These are phyloP conservation scores for Poliocrania exsul DNA, from an alignment of 2,797 vertebrate genomes.

Conservation along the genomic window DNA sequence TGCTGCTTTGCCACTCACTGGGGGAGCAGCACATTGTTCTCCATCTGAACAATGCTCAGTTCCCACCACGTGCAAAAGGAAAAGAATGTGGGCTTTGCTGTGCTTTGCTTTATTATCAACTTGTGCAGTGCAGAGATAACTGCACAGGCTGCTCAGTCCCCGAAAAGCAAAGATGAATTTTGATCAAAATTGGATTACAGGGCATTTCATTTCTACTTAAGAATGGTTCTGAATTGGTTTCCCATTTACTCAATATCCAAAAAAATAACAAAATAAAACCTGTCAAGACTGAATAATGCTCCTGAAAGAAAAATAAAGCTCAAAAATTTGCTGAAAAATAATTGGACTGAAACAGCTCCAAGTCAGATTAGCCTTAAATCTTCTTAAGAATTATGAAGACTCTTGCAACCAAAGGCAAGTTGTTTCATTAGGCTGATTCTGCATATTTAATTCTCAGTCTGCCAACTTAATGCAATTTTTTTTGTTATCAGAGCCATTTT, in stretches of 20 bases:
- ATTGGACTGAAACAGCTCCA: constrained; percentile 37
- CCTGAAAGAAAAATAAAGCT: constrained; percentile 16
- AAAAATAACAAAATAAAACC: constrained; percentile 53
- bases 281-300: constrained; percentile 45
- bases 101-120: constrained; percentile 51
- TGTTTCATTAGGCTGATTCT: constrained; percentile 62
- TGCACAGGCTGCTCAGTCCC: neutral
- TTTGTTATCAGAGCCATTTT: neutral
- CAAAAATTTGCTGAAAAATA: neutral
- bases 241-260: constrained; percentile 40
- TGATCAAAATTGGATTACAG: constrained; percentile 65
- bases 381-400: constrained; percentile 47
- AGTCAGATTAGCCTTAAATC: constrained; percentile 67
- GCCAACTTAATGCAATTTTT: constrained; percentile 32
- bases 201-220: constrained; percentile 65
- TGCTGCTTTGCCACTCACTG: neutral
- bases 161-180: constrained; percentile 60
- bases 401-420: constrained; percentile 54
- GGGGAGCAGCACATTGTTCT: constrained; percentile 40
- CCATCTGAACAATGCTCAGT: constrained; percentile 23
- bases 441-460: constrained; percentile 34
- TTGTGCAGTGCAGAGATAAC: constrained; percentile 40
- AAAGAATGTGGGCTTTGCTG: constrained; percentile 39
- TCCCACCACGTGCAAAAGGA: neutral
- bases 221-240: constrained; percentile 60